phyloP scores from a whole-genome alignment of 2,888 invertebrate species.

The Ennomos fuscantarius region DNA sequence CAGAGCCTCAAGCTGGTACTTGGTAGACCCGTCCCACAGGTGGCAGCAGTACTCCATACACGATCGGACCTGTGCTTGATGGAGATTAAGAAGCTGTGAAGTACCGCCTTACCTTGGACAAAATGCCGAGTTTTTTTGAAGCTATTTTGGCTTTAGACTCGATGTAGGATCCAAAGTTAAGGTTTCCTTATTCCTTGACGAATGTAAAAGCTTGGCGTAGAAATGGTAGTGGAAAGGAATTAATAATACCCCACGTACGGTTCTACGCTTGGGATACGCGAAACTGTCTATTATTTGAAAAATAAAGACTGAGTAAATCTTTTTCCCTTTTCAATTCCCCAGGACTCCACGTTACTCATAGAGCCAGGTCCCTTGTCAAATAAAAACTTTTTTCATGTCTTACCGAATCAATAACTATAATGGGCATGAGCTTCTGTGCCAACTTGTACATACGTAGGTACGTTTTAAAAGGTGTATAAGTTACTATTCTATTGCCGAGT shows the following conservation, averaged over 20 bases:
- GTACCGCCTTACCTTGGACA: too few species aligned
- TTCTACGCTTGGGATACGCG: conserved; percentile 37
- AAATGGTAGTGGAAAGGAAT: conserved; percentile 23
- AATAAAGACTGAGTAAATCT: conserved; percentile 64
- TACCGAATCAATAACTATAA: conserved; percentile 81
- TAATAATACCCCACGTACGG: conserved; percentile 28
- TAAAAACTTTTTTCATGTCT: conserved; percentile 78
- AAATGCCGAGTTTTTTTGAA: too few species aligned
- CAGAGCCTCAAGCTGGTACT: too few species aligned
- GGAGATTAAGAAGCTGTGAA: too few species aligned
- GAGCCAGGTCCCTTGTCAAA: conserved; percentile 77
- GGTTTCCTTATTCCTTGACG: too few species aligned
- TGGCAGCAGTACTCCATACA: too few species aligned
- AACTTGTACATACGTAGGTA: conserved; percentile 38
- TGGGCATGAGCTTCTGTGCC: conserved; percentile 57
- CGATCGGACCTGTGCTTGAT: too few species aligned
- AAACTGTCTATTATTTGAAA: conserved; percentile 55
- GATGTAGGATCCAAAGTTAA: too few species aligned
- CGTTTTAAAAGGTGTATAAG: too few species aligned
- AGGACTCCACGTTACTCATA: conserved; percentile 69
- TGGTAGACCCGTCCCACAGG: too few species aligned
- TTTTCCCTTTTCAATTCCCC: conserved; percentile 70
- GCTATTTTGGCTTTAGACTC: too few species aligned
- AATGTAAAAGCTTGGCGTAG: conserved; percentile 17
- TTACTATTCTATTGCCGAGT: too few species aligned